Percentiles rank a stretch among this genome's conserved stretches.
These are phyloP conservation scores for Emydura subglobosa DNA, from an alignment of 2,113 vertebrate genomes.

Conservation along the genomic window DNA sequence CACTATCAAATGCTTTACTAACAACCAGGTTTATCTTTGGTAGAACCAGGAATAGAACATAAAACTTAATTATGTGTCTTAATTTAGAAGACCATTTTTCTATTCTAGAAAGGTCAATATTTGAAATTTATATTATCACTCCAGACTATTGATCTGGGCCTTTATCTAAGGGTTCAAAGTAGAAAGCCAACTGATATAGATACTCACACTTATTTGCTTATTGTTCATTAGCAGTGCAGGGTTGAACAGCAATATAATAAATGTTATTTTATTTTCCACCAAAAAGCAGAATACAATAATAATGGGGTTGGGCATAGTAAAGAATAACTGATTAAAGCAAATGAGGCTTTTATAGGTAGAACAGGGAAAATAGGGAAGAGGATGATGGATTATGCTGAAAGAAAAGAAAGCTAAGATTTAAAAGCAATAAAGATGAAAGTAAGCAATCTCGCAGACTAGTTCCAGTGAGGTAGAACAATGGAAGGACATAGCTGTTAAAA, in stretches of 20 bases:
- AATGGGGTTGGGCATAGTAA: not conserved
- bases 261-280: not conserved
- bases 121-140: not conserved
- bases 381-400: not conserved
- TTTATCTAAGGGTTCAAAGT: not conserved
- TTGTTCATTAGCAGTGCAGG: not conserved
- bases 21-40: not conserved
- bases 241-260: accelerated
- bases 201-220: not conserved
- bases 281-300: not conserved
- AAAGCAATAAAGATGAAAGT: not conserved
- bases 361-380: not conserved
- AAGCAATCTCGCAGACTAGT: not conserved
- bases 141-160: not conserved
- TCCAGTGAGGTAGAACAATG: not conserved
- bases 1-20: not conserved
- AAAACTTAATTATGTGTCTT: not conserved
- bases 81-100: not conserved
- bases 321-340: not conserved
- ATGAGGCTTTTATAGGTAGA: not conserved
- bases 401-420: not conserved
- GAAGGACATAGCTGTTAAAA: not conserved
- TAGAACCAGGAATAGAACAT: not conserved
- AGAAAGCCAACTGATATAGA: not conserved
- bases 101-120: conserved; percentile 10